These are phyloP conservation scores for Papilio elwesi DNA, from an alignment of 2,888 invertebrate species.

Conservation along the genomic window DNA sequence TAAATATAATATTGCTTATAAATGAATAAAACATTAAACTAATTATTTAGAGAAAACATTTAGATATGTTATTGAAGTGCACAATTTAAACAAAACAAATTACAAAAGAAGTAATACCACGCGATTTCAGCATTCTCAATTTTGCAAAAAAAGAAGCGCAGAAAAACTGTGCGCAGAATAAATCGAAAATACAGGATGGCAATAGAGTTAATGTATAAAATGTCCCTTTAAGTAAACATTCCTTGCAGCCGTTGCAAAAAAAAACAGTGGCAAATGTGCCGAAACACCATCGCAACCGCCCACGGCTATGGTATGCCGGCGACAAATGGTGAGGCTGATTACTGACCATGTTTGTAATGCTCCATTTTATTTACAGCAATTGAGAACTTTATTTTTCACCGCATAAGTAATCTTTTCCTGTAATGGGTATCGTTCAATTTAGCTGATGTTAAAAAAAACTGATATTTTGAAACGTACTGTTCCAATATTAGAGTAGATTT, in stretches of 20 bases:
- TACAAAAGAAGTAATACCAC: neutral
- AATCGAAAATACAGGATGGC: neutral
- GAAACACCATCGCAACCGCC: conserved; percentile 48
- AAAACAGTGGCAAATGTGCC: conserved; percentile 38
- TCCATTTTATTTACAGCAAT: neutral
- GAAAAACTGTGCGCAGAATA: neutral
- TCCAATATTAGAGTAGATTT: neutral
- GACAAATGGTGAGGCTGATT: conserved; percentile 60
- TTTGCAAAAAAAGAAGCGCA: neutral
- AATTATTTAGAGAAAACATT: neutral
- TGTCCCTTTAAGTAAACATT: conserved; percentile 19
- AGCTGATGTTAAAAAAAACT: neutral
- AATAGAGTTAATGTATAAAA: neutral
- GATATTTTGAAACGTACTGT: neutral
- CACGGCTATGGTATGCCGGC: conserved; percentile 48
- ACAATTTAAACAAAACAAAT: neutral
- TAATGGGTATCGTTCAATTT: conserved; percentile 1
- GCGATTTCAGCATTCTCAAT: neutral
- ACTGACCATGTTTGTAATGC: conserved; percentile 16
- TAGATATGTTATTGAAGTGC: neutral
- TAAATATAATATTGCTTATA: neutral
- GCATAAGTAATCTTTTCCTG: conserved; percentile 17
- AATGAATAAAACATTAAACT: neutral
- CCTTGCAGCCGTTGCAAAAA: conserved; percentile 13
- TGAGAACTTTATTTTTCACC: neutral